Evolutionary conservation across 2,888 invertebrate genomes (phyloP), one percentile per base, ranked within the genome.

Genomic region (Zygaena filipendulae): DNA sequence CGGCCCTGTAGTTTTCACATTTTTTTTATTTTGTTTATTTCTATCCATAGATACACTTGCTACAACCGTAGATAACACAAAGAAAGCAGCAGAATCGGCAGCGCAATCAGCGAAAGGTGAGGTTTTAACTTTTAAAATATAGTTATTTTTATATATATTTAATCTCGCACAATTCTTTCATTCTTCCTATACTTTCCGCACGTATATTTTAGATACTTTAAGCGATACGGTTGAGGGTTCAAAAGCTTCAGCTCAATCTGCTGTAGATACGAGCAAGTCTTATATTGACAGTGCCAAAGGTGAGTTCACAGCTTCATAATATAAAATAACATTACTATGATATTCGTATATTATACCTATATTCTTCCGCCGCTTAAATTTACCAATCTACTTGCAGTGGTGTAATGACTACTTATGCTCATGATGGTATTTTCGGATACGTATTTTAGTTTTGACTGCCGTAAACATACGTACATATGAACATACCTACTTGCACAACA

Each of bases 11-110:
- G n/a, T n/a, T n/a, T n/a, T n/a, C n/a, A n/a, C n/a, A n/a, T n/a
- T n/a, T n/a, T 27, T 29, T 27, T 35, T 35, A 13, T 38, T 42
- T 39, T 33, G 16, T 32, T 34, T n/a, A n/a, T 43, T 41, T 23
- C 27, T 40, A 34, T 38, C 41, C 41, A 19, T 72, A 75, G 75
- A 77, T 50, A 71, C 74, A 36, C 30, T 75, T 35, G 58, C 70
- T 18, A 62, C 68, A 10, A 67, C 74, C 30, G 61, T 57, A 37
- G 75, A 75, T 43, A 74, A 64, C 39, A 68, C 80, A 33, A 79
- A 71, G 53, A 80, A 70, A 37, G 66, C 72, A 6, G 75, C 81
- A 2, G 75, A 75, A 37, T 53, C 71, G 10, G 79, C 80, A n/a
- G 57, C 60, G 25, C 69, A 62, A 38, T 50, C 70, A 33, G 60